These are phyloP conservation scores for Asobara japonica DNA, from an alignment of 1,140 invertebrate genomes.

Conservation along the genomic window DNA sequence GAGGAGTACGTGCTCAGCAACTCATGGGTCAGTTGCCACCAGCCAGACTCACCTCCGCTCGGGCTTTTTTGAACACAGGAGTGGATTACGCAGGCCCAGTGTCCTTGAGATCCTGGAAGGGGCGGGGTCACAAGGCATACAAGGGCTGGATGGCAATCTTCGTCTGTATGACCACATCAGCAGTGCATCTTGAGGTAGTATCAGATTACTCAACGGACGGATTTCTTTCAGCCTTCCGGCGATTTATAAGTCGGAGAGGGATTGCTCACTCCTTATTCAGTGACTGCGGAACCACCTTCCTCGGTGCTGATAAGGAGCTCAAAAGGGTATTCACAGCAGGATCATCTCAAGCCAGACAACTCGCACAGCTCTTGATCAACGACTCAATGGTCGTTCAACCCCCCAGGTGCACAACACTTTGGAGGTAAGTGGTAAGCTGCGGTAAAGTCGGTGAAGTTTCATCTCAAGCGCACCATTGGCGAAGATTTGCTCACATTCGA, in stretches of 20 bases:
- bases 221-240: constrained; percentile 17
- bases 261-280: constrained; percentile 21
- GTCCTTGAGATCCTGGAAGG: no score
- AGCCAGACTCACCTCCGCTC: constrained; percentile 43
- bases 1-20: constrained; percentile 23
- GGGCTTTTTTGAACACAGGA: constrained; percentile 43
- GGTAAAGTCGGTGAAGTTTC: constrained; percentile 21
- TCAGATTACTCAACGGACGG: neutral
- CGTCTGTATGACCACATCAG: constrained; percentile 14
- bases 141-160: no score
- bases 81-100: constrained; percentile 54
- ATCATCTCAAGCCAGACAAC: neutral
- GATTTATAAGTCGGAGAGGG: constrained; percentile 36
- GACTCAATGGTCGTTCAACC: constrained; percentile 4
- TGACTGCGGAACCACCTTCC: constrained; percentile 42
- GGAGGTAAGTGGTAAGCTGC: constrained; percentile 27
- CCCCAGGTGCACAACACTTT: constrained; percentile 16
- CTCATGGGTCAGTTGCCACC: constrained; percentile 54
- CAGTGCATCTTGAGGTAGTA: constrained; percentile 7
- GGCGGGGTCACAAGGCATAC: no score
- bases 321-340: constrained; percentile 18
- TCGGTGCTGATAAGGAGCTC: constrained; percentile 28
- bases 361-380: neutral
- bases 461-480: constrained; percentile 33
- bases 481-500: constrained; percentile 43